Evolutionary conservation across 2,113 vertebrate genomes (phyloP), one percentile per base, ranked within the genome.

Genomic region (Odocoileus hemionus): DNA sequence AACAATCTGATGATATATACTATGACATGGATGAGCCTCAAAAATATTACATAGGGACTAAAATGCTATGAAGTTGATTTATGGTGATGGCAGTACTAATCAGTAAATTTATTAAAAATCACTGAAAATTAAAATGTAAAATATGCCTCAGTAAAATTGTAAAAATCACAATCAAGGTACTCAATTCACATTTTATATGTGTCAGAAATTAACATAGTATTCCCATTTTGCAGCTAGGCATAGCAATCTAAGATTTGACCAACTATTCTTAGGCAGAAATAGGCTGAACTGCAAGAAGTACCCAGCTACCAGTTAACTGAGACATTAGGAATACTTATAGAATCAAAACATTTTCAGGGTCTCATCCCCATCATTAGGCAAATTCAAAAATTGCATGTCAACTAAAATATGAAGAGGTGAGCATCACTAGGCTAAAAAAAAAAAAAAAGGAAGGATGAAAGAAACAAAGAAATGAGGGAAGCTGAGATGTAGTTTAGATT

Each of bases 1-100:
- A 95, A 61, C 15, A 54, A 79, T 70, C 11, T 16, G 8, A 74
- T 74, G 57, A 88, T 88, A 88, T 36, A 89, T n/a, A 76, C 6
- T 13, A 26, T 11, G 2, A 57, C 11, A 57, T 1, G 5, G 79
- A 74, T 57, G 28, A 86, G 33, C 25, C 30, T 95, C 64, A 95
- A 79, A 87, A 89, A 9, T 39, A 39, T n/a, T 88, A 55, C 23
- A 2, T 86, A 43, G 36, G 28, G 25, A 50, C 57, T 57, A 92
- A 95, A 82, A 64, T 9, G 45, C 50, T 96, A 15, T 89, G 50
- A 92, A 95, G 80, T 10, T 79, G 50, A 96, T 54, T 96, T 89
- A 86, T 11, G 36, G 60, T 74, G 5, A 93, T 15, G 33, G 39
- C 11, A 80, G 50, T 25, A 86, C 28, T 54, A 88, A 39, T 93